Evolutionary conservation across 2,888 invertebrate species (phyloP).

Genomic region (Nomada fucata): DNA sequence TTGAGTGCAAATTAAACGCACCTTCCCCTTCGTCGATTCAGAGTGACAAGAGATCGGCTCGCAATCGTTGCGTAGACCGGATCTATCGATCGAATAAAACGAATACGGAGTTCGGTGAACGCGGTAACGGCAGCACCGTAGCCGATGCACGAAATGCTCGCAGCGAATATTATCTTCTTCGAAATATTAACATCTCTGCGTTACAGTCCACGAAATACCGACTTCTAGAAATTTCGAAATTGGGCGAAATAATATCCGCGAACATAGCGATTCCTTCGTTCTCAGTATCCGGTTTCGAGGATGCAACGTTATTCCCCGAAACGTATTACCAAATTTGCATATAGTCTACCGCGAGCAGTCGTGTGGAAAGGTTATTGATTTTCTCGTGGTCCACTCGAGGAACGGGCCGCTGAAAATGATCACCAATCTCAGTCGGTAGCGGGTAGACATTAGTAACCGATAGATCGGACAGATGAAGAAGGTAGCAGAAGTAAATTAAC

Average conservation of each 20-base stretch:
- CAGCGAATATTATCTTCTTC: too few species aligned
- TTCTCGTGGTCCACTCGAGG: conserved; percentile 41
- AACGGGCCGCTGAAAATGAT: conserved; percentile 72
- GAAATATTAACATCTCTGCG: too few species aligned
- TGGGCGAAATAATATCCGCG: not conserved
- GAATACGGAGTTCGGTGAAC: too few species aligned
- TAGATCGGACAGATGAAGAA: conserved; percentile 68
- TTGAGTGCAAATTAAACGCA: conserved; percentile 54
- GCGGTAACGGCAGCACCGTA: too few species aligned
- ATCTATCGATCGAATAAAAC: too few species aligned
- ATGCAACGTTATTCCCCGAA: too few species aligned
- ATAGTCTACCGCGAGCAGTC: not conserved
- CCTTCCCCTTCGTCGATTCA: conserved; percentile 20
- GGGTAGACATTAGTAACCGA: conserved; percentile 72
- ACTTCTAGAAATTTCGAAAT: not conserved
- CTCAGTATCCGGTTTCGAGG: too few species aligned
- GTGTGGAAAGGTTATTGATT: conserved; percentile 51
- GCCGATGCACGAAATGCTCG: too few species aligned
- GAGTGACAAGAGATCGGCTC: not conserved
- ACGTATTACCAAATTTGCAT: conserved; percentile 9
- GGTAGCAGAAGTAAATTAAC: conserved; percentile 73
- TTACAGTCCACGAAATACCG: not conserved
- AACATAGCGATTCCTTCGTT: too few species aligned
- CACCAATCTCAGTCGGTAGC: conserved; percentile 67
- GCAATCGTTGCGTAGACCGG: not conserved